Evolutionary conservation across 92 coral and sea anemone genomes (phyloP).

Genomic region (Actinernus sp.): DNA sequence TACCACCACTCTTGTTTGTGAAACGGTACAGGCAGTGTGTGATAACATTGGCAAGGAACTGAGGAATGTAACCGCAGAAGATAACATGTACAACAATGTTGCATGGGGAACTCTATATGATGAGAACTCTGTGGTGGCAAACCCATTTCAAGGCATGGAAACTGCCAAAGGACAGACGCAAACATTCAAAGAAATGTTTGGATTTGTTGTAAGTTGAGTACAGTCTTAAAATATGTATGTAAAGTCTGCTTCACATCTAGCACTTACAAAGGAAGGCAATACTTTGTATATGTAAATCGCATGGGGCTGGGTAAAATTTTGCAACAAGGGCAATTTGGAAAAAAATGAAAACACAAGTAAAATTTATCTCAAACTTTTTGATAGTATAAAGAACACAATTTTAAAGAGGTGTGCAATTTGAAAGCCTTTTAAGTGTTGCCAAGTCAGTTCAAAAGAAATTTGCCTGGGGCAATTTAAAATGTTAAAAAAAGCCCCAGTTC

Average conservation of each 20-base stretch:
- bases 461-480: too few species aligned
- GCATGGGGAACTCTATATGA: conserved; percentile 42
- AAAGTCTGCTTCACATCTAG: background rate
- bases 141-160: conserved; percentile 62
- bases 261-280: too few species aligned
- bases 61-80: conserved; percentile 8
- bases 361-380: too few species aligned
- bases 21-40: conserved; percentile 40
- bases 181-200: conserved; percentile 54
- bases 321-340: conserved; percentile 14
- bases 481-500: too few species aligned
- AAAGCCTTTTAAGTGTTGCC: too few species aligned
- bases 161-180: conserved; percentile 41
- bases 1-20: conserved; percentile 34
- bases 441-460: too few species aligned
- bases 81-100: conserved; percentile 15
- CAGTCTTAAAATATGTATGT: background rate
- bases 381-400: too few species aligned
- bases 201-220: conserved; percentile 41
- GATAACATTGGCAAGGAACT: conserved; percentile 33
- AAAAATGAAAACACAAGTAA: too few species aligned
- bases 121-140: conserved; percentile 36
- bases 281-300: background rate
- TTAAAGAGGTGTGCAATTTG: too few species aligned
- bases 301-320: background rate